Base-by-base conservation (phyloP, 2,797 vertebrate genomes). In the Simalia tracyae region DNA sequence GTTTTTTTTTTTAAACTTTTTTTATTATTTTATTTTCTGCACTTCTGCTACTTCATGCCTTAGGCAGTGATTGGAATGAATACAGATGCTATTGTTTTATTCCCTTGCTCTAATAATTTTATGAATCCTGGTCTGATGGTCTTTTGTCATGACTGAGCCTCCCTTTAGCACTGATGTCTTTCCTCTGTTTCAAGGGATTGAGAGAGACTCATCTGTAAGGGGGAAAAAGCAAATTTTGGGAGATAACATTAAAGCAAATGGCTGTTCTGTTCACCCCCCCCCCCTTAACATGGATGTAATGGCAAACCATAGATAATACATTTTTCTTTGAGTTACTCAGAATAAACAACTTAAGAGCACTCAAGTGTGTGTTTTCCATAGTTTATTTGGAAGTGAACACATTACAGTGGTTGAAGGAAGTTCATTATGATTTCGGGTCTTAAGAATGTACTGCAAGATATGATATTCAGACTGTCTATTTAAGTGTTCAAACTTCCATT, bases 1-100 rank as follows among this genome's bases (percentile, higher is more conserved):
- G 31, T 59, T 92, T 56, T 92, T 42, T 42, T 42, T 42, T 42
- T 42, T 3, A 1, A 36, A 36, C 36, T 36, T 36, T 36, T 42
- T 42, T 42, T 42, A 42, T 42, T 42, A 42, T 42, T 42, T 57
- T 92, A 36, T 36, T 36, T 46, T 81, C 72, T 46, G 19, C 89
- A 95, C 94, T 89, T 94, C 96, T 92, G 92, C 85, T 90, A 89
- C 93, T 93, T 64, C 7, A 81, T 15, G n/a, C 91, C 88, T 50
- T 28, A 84, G 91, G 72, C 87, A 92, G 46, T 88, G 46, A 88
- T 31, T 89, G 57, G 68, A 95, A 68, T 95, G 94, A 89, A 92
- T 94, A 96, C 94, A 96, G 96, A 96, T 95, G 89, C 66, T 95
- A 89, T 94, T 92, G 92, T 97, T 97, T 97, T 94, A 95, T 96